Conservation (phyloP, 30 jellyfish, hydroid and myxozoan genomes). For the Morbakka virulenta region DNA sequence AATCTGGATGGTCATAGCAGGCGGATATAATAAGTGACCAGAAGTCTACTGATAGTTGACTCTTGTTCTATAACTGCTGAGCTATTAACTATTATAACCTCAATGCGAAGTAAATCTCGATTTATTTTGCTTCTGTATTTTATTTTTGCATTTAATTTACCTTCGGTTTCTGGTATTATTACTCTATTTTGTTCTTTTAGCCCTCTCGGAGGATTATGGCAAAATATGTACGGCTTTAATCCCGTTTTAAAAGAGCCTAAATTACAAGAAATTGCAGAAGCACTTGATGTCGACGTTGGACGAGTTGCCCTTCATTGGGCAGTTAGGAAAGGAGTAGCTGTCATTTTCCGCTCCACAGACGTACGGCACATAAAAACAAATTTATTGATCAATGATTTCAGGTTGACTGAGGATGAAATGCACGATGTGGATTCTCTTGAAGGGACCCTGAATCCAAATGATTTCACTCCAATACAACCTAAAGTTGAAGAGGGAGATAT, state of each 20-base stretch:
- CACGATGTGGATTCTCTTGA: slow-evolving; percentile 20
- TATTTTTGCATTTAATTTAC: too few relatives aligned
- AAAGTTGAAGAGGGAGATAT: neutral
- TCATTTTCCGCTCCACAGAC: slow-evolving; percentile 53
- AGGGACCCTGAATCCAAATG: slow-evolving; percentile 19
- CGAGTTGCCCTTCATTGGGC: slow-evolving; percentile 82
- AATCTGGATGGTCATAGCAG: too few relatives aligned
- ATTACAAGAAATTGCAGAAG: slow-evolving; percentile 42
- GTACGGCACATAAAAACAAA: slow-evolving; percentile 66
- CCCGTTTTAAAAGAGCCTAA: slow-evolving; percentile 49
- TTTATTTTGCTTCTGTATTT: too few relatives aligned
- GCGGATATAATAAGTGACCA: too few relatives aligned
- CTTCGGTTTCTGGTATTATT: neutral
- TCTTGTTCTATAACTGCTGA: too few relatives aligned
- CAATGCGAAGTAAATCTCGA: too few relatives aligned
- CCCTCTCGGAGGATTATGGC: slow-evolving; percentile 75
- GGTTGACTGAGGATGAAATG: slow-evolving; percentile 24
- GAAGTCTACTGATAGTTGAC: too few relatives aligned
- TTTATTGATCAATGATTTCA: slow-evolving; percentile 10
- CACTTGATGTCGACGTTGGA: slow-evolving; percentile 63
- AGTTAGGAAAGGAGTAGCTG: slow-evolving; percentile 57
- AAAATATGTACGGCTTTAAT: slow-evolving; percentile 36
- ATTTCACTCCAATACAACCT: neutral
- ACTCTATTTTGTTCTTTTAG: slow-evolving; percentile 9
- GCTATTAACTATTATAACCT: too few relatives aligned